Evolutionary conservation across 2,797 vertebrate species (phyloP), one percentile per base, ranked within the genome.

Genomic region (Tragelaphus oryx): DNA sequence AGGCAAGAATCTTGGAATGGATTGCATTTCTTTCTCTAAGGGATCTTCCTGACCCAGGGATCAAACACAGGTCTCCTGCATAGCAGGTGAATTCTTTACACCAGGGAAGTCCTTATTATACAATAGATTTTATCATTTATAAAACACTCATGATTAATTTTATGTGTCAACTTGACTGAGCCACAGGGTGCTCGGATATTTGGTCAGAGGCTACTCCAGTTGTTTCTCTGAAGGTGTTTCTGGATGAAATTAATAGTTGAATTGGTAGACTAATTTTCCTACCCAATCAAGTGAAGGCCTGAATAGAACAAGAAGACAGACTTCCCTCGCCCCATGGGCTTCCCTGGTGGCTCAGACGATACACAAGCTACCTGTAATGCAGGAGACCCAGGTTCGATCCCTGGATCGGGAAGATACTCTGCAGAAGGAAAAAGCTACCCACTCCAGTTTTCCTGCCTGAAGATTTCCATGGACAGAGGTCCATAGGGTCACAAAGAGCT

Each of bases 211-310:
- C 8, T 81, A 57, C 6, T 80, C 22, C 37, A 8, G 22, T 20
- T 62, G 18, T 93, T 88, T 94, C 8, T 81, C 26, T 76, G 37
- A 52, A 18, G 46, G 33, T 79, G n/a, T 59, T 82, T 89, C 76
- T 75, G 30, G n/a, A 30, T 75, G 60, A 80, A 6, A 57, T 93
- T 75, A 89, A 48, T 18, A 93, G 26, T 60, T n/a, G 55, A 89
- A 62, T 48, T 50, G 24, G 30, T 37, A 74, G 46, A 59, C 16
- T 44, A 28, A 82, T 14, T 89, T 54, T n/a, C 11, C 20, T 71
- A 5, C 18, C 81, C 52, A 28, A 54, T 46, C 59, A 71, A 8
- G 8, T 80, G 18, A 92, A 90, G 24, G 14, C 18, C 33, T 33
- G 6, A 87, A 41, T 30, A 48, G 44, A 89, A 75, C 17, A n/a